These are phyloP conservation scores for Ramphastos sulfuratus DNA, from an alignment of 2,113 vertebrate genomes.

Conservation along the genomic window DNA sequence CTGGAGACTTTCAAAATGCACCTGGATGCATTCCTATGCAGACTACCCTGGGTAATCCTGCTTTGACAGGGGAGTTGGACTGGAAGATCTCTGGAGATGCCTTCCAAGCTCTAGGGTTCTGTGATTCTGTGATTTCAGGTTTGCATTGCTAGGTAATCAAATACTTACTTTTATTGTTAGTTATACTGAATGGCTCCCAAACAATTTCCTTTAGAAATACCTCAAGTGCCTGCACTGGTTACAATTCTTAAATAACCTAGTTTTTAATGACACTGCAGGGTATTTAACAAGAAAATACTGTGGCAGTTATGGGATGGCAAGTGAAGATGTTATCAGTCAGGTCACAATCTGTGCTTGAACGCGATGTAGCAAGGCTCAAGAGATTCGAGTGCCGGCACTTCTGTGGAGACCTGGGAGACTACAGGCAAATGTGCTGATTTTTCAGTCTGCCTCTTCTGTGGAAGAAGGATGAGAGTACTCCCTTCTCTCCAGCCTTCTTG, in stretches of 20 bases:
- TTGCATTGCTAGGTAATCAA: not conserved
- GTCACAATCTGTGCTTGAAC: not conserved
- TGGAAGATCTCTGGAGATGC: too few relatives aligned
- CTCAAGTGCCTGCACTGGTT: slow-evolving; percentile 2
- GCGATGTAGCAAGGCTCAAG: not conserved
- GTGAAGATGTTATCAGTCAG: not conserved
- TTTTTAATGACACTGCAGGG: slow-evolving; percentile 48
- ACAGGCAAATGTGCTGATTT: not conserved
- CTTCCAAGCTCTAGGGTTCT: too few relatives aligned
- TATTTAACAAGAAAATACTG: slow-evolving; percentile 52
- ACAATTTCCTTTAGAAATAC: slow-evolving; percentile 51
- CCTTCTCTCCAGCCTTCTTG: not conserved
- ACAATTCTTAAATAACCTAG: slow-evolving; percentile 42
- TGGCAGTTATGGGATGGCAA: slow-evolving; percentile 37
- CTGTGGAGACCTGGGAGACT: not conserved
- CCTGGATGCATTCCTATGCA: too few relatives aligned
- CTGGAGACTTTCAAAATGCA: too few relatives aligned
- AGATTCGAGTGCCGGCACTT: not conserved
- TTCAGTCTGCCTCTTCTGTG: not conserved
- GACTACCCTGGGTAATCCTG: too few relatives aligned
- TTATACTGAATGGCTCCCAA: not conserved
- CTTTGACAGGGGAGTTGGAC: too few relatives aligned
- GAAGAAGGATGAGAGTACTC: not conserved
- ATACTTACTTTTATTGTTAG: not conserved
- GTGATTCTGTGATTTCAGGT: not conserved